phyloP scores from a whole-genome alignment of 2,888 invertebrate genomes.

The Stenoptilia bipunctidactyla region DNA sequence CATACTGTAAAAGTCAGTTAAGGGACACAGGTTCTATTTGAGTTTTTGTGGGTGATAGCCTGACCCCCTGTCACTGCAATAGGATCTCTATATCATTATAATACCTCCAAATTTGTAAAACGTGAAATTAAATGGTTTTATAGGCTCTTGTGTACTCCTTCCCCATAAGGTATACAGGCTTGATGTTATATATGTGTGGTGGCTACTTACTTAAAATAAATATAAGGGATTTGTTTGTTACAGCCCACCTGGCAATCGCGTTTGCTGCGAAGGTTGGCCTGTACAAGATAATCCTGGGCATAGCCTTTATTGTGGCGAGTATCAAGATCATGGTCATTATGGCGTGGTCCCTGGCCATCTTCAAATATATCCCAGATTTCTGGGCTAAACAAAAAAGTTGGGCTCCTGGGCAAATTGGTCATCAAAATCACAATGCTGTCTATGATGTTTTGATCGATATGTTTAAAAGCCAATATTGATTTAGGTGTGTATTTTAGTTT shows the following conservation, averaged over 20 bases:
- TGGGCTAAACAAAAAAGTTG: constrained; percentile 30
- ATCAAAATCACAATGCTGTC: constrained; percentile 10
- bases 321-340: constrained; percentile 43
- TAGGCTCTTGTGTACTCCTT: too few relatives aligned
- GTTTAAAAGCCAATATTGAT: constrained; percentile 8
- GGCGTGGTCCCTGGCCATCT: constrained; percentile 45
- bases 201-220: too few relatives aligned
- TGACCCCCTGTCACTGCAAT: too few relatives aligned
- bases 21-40: too few relatives aligned
- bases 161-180: too few relatives aligned
- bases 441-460: constrained; percentile 16
- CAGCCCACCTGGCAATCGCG: constrained; percentile 50
- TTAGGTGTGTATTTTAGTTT: background rate
- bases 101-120: too few relatives aligned
- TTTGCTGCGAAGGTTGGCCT: constrained; percentile 49
- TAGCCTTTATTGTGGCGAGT: constrained; percentile 33
- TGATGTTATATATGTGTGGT: too few relatives aligned
- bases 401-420: constrained; percentile 12
- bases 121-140: too few relatives aligned
- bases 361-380: constrained; percentile 42
- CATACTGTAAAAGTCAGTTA: too few relatives aligned
- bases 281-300: constrained; percentile 44
- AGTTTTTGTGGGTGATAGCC: too few relatives aligned
- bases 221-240: constrained; percentile 40
- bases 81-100: too few relatives aligned